These are phyloP conservation scores for Aplysia californica DNA, from an alignment of 1,140 invertebrate genomes.

Conservation along the genomic window DNA sequence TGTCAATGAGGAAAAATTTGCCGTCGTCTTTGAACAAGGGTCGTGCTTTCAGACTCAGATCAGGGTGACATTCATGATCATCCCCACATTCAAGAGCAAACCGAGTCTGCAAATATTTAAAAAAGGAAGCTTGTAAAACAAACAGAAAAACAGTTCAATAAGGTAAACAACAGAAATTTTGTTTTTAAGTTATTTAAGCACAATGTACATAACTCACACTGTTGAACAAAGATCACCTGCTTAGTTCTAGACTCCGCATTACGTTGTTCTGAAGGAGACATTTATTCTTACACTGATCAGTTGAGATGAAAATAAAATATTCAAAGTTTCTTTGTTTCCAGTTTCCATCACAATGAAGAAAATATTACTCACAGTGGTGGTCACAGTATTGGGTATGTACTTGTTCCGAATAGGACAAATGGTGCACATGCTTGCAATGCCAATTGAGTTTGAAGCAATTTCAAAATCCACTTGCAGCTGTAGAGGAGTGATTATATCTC, in stretches of 20 bases:
- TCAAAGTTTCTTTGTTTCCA: too few species aligned
- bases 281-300: too few species aligned
- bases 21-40: slow-evolving; percentile 14
- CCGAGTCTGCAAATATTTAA: slow-evolving; percentile 37
- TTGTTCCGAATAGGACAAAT: slow-evolving; percentile 37
- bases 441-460: slow-evolving; percentile 23
- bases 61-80: slow-evolving; percentile 30
- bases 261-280: too few species aligned
- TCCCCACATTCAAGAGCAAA: slow-evolving; percentile 35
- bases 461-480: slow-evolving; percentile 30
- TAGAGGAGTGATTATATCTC: slow-evolving; percentile 35
- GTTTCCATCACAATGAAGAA: too few species aligned
- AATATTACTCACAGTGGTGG: too few species aligned
- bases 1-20: slow-evolving; percentile 32
- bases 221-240: too few species aligned
- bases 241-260: too few species aligned
- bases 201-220: too few species aligned
- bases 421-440: slow-evolving; percentile 17
- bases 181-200: not conserved
- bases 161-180: not conserved
- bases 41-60: slow-evolving; percentile 20
- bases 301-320: too few species aligned
- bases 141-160: too few species aligned
- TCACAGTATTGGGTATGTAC: too few species aligned
- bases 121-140: too few species aligned